Evolutionary conservation across 2,797 vertebrate species (phyloP), one percentile per base, ranked within the genome.

Genomic region (Sylvilagus floridanus): DNA sequence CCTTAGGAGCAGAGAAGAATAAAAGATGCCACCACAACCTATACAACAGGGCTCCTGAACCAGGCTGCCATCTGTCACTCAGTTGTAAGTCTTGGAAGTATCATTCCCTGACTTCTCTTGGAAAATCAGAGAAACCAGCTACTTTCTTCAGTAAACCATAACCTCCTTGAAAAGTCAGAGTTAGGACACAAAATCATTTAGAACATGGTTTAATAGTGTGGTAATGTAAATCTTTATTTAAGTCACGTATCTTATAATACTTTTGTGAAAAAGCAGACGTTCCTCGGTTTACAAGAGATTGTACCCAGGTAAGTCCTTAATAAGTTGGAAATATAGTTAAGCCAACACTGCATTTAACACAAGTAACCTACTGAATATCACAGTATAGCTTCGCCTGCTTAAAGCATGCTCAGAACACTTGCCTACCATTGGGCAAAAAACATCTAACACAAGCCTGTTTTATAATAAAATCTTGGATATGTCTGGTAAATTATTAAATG

Each of bases 161-260:
- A 9, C 3, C 21, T 77, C 50, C 92, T 75, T 77, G 75, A 73
- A 75, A 87, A 92, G 50, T 54, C 69, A 92, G 47, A 93, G 30
- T 30, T 21, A 37, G 19, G 60, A 3, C 10, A 88, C 17, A n/a
- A 82, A 93, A 83, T 22, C n/a, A 73, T 73, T 83, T 73, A 82
- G 69, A 86, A 89, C 13, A 52, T 17, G 4, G 24, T n/a, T n/a
- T n/a, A n/a, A n/a, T n/a, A n/a, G n/a, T 62, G 26, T 19, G 30
- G 11, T 32, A 11, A 2, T 84, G 8, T 9, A 17, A 32, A 73
- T 54, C 79, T 94, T 86, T 47, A 79, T 14, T 54, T 57, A 42
- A 72, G 24, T 9, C 26, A 21, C 10, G 14, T 30, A 89, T 79
- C 82, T 90, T 35, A 76, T 3, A 60, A 50, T 11, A 75, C 24